phyloP scores from a whole-genome alignment of 2,888 invertebrate species.

The Megalurothrips usitatus region DNA sequence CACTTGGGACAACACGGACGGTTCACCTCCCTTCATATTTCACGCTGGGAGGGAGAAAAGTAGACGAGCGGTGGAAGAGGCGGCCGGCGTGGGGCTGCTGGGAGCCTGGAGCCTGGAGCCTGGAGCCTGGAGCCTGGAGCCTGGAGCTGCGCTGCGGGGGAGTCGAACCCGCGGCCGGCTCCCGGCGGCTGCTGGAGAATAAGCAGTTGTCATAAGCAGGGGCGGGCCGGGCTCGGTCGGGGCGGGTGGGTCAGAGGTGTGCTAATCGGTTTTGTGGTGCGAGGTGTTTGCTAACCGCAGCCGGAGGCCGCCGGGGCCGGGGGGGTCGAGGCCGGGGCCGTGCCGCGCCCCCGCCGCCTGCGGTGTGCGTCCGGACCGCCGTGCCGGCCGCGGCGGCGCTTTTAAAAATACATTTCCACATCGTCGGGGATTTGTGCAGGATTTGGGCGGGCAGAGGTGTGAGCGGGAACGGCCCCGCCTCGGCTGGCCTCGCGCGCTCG shows the following conservation, averaged over 20 bases:
- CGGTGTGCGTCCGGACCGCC: background rate
- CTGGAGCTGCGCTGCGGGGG: no score
- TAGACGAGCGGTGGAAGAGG: no score
- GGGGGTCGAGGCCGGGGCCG: background rate
- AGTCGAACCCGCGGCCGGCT: no score
- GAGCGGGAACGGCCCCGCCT: background rate
- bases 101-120: no score
- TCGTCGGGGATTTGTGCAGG: background rate
- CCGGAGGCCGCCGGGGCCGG: background rate
- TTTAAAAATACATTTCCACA: constrained; percentile 23
- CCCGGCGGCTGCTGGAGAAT: no score
- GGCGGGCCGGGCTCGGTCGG: background rate
- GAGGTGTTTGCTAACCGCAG: background rate
- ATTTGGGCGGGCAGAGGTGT: background rate
- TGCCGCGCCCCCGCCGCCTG: background rate
- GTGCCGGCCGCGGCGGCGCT: background rate
- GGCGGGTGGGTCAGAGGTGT: background rate
- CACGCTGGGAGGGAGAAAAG: no score
- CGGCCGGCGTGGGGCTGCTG: no score
- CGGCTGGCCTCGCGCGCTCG: background rate
- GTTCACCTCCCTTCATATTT: no score
- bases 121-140: no score
- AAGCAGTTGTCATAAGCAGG: no score
- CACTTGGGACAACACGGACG: no score
- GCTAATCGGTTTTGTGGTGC: constrained; percentile 13